A percentile compares a stretch with the other conserved stretches of the same genome.
These are phyloP conservation scores for Cassiopea xamachana DNA, from an alignment of 30 jellyfish, hydroid and myxozoan genomes.

Conservation along the genomic window DNA sequence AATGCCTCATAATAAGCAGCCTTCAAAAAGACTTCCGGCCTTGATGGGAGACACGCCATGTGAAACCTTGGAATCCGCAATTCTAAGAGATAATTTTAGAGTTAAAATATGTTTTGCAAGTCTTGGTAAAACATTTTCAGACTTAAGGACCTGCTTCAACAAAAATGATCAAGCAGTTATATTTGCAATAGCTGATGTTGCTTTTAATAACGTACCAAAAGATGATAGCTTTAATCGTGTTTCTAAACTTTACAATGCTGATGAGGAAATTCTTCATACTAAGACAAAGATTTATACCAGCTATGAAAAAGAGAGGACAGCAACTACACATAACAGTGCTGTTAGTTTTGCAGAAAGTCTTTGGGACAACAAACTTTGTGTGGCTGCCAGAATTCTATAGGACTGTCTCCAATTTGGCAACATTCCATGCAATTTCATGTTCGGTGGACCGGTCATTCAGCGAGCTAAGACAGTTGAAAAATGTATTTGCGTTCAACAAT, in stretches of 20 bases:
- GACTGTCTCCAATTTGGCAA: conserved; percentile 47
- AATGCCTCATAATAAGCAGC: conserved; percentile 42
- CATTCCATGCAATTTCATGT: conserved; percentile 44
- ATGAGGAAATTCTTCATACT: neutral
- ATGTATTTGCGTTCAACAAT: conserved; percentile 28
- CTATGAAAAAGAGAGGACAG: neutral
- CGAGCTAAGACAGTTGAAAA: conserved; percentile 40
- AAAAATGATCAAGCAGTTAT: conserved; percentile 25
- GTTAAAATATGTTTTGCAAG: conserved; percentile 39
- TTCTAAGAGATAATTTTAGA: conserved; percentile 12
- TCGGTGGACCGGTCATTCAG: conserved; percentile 48
- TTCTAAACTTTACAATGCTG: neutral
- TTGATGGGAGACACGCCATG: conserved; percentile 64
- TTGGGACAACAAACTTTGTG: conserved; percentile 44
- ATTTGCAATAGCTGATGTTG: neutral
- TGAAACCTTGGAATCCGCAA: conserved; percentile 25
- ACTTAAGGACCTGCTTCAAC: neutral
- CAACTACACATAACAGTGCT: neutral
- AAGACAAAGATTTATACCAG: neutral
- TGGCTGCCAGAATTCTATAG: conserved; percentile 44
- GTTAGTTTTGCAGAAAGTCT: neutral
- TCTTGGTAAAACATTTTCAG: conserved; percentile 16
- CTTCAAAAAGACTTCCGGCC: conserved; percentile 33
- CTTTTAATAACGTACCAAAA: neutral
- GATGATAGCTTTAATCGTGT: neutral